Conservation (phyloP, 2,797 vertebrate species). For the Micromesistius poutassou region DNA sequence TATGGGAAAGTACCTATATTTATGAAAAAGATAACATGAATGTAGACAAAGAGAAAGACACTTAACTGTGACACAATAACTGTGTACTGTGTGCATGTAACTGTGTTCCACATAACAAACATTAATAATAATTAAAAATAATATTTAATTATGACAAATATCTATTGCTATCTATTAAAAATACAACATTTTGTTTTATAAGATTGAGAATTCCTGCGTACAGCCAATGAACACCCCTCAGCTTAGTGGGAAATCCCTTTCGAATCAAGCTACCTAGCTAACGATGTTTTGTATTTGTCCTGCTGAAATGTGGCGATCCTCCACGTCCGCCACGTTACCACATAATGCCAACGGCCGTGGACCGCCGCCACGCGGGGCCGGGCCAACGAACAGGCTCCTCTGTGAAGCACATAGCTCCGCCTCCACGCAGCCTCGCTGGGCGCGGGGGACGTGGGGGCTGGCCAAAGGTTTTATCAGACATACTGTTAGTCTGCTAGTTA, state of each 20-base stretch:
- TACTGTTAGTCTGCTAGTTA: slow-evolving; percentile 32
- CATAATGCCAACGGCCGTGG: background rate
- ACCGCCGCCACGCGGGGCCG: background rate
- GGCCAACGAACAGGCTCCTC: background rate
- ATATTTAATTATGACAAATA: background rate
- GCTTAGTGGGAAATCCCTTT: background rate
- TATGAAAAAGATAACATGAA: no score
- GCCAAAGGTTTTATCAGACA: slow-evolving; percentile 40
- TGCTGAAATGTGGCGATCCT: background rate
- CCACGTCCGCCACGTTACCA: background rate
- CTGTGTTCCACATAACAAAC: background rate
- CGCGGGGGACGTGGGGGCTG: slow-evolving; percentile 17
- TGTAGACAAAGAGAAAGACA: no score
- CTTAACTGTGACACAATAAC: no score
- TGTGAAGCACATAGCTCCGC: slow-evolving; percentile 16
- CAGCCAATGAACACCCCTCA: background rate
- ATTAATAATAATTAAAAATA: background rate
- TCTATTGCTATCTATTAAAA: no score
- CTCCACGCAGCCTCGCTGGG: slow-evolving; percentile 13
- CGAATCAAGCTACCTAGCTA: background rate
- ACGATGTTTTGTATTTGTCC: background rate
- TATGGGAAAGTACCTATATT: no score
- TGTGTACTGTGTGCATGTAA: background rate
- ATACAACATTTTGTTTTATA: no score
- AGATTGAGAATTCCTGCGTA: background rate